A percentile compares a stretch with the other conserved stretches of the same genome.
Conservation (phyloP, 2,113 vertebrate genomes). For the Henicopernis longicauda region DNA sequence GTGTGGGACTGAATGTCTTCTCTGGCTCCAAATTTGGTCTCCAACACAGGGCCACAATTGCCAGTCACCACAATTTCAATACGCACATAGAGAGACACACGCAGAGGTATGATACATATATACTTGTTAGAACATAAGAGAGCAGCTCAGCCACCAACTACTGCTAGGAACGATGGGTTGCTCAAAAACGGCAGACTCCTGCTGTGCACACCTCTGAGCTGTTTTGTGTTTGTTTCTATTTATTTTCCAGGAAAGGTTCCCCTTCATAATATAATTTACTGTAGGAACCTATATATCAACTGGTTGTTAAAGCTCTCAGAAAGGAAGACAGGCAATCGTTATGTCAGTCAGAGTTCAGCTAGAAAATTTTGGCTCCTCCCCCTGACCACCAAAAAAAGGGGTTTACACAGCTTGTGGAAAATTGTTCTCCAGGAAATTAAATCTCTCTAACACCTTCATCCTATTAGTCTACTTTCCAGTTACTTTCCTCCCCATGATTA, state of each 20-base stretch:
- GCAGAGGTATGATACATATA: background rate
- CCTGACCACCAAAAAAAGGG: background rate
- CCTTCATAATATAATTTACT: background rate
- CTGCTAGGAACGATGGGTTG: background rate
- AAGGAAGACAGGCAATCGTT: background rate
- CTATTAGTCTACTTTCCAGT: background rate
- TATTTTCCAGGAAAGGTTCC: background rate
- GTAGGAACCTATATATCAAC: background rate
- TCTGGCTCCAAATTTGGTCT: background rate
- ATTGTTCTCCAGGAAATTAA: conserved; percentile 12
- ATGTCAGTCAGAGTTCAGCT: background rate
- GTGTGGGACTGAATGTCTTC: rapidly evolving
- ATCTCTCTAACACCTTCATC: background rate
- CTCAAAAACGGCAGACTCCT: background rate
- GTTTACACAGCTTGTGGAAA: background rate
- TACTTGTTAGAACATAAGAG: background rate
- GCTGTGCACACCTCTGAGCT: background rate
- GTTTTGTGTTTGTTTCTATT: background rate
- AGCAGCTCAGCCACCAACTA: background rate
- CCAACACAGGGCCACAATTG: rapidly evolving
- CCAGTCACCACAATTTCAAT: background rate
- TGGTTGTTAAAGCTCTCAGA: background rate
- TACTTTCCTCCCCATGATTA: background rate
- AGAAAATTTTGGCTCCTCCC: background rate
- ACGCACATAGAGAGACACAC: background rate